Base-by-base conservation (phyloP, 1,140 invertebrate species). In the Elysia chlorotica region DNA sequence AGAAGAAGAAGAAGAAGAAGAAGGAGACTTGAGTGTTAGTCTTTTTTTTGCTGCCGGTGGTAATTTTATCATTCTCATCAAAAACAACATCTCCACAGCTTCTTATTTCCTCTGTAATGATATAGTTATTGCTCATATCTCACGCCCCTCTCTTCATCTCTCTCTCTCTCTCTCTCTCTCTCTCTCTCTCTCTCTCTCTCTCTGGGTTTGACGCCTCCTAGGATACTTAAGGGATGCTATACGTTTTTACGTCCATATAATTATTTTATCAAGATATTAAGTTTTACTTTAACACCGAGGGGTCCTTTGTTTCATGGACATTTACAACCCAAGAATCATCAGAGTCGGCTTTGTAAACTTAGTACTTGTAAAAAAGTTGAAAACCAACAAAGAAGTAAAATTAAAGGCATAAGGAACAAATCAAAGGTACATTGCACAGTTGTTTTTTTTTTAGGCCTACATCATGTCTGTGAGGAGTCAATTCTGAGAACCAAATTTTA, bases 111-210 rank as follows among this genome's bases (percentile, higher is more conserved):
- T 54, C 38, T 68, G 17, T 30, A 28, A 37, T 48, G 31, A 0
- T 54, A 28, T 68, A 0, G n/a, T 37, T 68, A 37, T 25, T 19
- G 48, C 21, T 54, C 41, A 53, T 0, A 25, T 68, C 66, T 68
- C 23, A 25, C 41, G 48, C 0, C 54, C 37, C 54, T 35, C 41
- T 37, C 41, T 35, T 66, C 65, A 38, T 35, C 41, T 37, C 41
- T 37, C 41, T 66, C 37, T 66, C 65, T 41, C 37, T 66, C 65
- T 66, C 37, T 66, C 65, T 66, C 37, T 66, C 65, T 66, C 65
- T 66, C 65, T 66, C 65, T 66, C 65, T 41, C 41, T 66, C 65
- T 66, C 65, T 1, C 65, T 66, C 65, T 66, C 65, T 66, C 65
- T 66, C 65, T 66, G 4, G 17, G 17, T 38, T 37, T 66, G n/a